A percentile compares a stretch with the other conserved stretches of the same genome.
Evolutionary conservation across 2,797 vertebrate genomes (phyloP).

Genomic region (Cyprinodon diabolis): DNA sequence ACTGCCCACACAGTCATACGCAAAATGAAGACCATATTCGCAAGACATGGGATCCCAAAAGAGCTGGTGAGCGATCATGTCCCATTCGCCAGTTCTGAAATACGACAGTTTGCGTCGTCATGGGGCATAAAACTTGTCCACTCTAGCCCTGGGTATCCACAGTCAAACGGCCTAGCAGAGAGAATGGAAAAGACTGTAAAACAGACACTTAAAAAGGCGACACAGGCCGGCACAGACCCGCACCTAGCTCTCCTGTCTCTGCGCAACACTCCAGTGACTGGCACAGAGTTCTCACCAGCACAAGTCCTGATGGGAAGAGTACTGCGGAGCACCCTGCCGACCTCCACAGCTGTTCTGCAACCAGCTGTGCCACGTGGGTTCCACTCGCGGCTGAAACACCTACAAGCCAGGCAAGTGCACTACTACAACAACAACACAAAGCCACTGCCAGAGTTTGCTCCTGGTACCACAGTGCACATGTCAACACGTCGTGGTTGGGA

Average conservation of each 20-base stretch:
- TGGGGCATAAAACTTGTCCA: slow-evolving; percentile 22
- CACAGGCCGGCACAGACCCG: slow-evolving; percentile 7
- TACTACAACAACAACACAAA: too few species aligned
- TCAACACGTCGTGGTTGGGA: too few species aligned
- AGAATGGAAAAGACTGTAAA: slow-evolving; percentile 19
- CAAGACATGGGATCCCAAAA: neutral
- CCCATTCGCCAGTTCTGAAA: slow-evolving; percentile 34
- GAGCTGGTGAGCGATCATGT: slow-evolving; percentile 28
- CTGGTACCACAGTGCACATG: too few species aligned
- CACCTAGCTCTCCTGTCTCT: slow-evolving; percentile 19
- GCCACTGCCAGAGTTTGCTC: too few species aligned
- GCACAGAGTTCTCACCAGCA: slow-evolving; percentile 14
- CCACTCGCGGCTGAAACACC: too few species aligned
- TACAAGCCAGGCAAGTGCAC: too few species aligned
- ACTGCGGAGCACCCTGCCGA: too few species aligned
- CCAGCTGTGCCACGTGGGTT: too few species aligned
- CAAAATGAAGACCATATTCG: slow-evolving; percentile 33
- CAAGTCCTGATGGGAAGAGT: slow-evolving; percentile 41
- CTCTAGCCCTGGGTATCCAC: slow-evolving; percentile 19
- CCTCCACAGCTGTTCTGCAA: too few species aligned
- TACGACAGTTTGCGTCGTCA: slow-evolving; percentile 9
- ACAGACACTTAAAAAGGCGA: slow-evolving; percentile 15
- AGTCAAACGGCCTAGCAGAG: slow-evolving; percentile 19
- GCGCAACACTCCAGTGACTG: slow-evolving; percentile 38
- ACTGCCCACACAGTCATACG: too few species aligned